Evolutionary conservation across 2,888 invertebrate species (phyloP).

Genomic region (Pachydiplax longipennis): DNA sequence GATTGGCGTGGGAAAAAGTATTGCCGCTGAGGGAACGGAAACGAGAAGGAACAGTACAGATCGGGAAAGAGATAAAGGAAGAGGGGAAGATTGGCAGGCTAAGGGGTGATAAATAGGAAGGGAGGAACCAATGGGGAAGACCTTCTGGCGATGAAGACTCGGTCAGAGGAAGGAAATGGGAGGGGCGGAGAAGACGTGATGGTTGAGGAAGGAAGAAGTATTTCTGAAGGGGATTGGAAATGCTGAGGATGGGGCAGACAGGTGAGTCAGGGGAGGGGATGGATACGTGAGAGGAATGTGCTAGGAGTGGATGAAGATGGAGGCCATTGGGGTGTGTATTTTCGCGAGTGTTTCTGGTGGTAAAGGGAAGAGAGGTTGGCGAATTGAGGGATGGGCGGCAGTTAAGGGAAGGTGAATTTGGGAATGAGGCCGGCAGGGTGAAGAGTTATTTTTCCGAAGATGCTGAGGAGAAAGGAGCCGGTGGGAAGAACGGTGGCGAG

Average conservation of each 20-base stretch:
- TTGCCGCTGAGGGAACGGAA: neutral
- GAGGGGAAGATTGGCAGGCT: neutral
- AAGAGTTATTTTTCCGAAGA: neutral
- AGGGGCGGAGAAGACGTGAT: neutral
- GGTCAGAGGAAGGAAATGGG: neutral
- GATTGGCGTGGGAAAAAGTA: neutral
- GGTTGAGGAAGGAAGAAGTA: neutral
- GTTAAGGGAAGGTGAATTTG: neutral
- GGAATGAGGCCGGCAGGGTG: neutral
- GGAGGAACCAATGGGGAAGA: neutral
- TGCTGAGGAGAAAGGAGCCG: neutral
- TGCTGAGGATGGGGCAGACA: neutral
- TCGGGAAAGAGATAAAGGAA: neutral
- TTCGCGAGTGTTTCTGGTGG: neutral
- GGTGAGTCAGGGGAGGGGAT: neutral
- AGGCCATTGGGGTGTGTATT: neutral
- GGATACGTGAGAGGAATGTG: constrained; percentile 24
- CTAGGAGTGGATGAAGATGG: neutral
- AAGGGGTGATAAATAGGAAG: neutral
- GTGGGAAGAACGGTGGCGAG: constrained; percentile 21
- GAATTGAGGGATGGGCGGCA: neutral
- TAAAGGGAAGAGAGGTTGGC: neutral
- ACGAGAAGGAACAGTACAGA: neutral
- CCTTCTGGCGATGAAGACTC: neutral
- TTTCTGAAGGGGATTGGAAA: neutral